Base-by-base conservation (phyloP, 2,113 vertebrate species). In the Onychostoma macrolepis region DNA sequence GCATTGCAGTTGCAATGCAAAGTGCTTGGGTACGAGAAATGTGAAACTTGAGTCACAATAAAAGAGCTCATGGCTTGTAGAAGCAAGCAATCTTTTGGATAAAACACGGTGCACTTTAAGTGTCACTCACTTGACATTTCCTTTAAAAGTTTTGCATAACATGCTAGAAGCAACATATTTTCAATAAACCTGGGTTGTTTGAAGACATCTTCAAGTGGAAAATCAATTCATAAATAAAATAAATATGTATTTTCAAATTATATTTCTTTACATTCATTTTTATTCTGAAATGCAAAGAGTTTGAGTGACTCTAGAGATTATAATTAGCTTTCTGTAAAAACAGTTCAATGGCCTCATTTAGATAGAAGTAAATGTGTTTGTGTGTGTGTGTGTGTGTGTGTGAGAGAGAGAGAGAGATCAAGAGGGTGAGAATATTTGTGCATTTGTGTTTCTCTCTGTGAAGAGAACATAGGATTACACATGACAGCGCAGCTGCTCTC, bases 381-480 rank as follows among this genome's bases (percentile, higher is more conserved):
- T n/a, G 56, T 56, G 53, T 56, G 53, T 56, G 15, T 19, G 6
- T 77, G 41, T 17, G 4, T 50, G 75, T 53, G 45, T 6, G 30
- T 11, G 17, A 0, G 69, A 17, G 19, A 21, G 26, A 67, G 15
- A 48, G 2, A 21, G 26, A 33, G 11, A 63, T 17, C 11, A 30
- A 48, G 26, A 67, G 63, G 19, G 17, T 33, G 65, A 83, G 65
- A 71, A 21, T 69, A 28, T 84, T 36, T 74, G 24, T 26, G 43
- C 19, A 36, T 84, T 84, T 74, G 21, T 4, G 28, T 56, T 28
- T 50, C 28, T 83, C 19, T 71, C 10, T 72, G 50, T 84, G 69
- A 84, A 48, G 58, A 84, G 80, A 67, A 72, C 12, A 72, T 72
- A 84, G 48, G 24, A 84, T 72, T 84, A 84, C 45, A 67, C 80